Percentiles rank a stretch among this genome's conserved stretches.
Conservation (phyloP, 2,888 invertebrate species). For the Nomada flava region DNA sequence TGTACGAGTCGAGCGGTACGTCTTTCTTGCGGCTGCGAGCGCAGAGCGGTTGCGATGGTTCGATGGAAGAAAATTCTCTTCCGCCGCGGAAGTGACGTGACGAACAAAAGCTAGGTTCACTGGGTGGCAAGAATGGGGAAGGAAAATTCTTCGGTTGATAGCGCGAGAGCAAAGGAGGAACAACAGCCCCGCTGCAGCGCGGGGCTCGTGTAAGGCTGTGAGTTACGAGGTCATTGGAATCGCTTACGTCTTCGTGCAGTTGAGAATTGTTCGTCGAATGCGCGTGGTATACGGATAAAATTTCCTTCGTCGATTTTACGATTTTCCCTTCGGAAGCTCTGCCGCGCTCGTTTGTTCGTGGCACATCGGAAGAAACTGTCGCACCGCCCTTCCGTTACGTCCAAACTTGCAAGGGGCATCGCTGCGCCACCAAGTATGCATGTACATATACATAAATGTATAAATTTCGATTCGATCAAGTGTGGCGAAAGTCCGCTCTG, state of each 20-base stretch:
- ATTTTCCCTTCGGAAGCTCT: constrained; percentile 5
- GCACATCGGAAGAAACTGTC: background rate
- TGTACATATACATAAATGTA: too few relatives aligned
- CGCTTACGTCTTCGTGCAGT: constrained; percentile 75
- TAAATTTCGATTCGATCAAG: background rate
- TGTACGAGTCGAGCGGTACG: background rate
- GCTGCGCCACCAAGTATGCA: too few relatives aligned
- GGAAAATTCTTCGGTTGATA: constrained; percentile 4
- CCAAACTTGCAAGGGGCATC: background rate
- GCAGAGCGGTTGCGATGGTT: background rate
- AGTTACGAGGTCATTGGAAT: constrained; percentile 71
- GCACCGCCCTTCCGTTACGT: background rate
- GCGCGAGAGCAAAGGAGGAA: constrained; percentile 24
- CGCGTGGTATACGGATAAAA: constrained; percentile 30
- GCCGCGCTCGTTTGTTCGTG: too few relatives aligned
- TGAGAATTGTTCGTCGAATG: constrained; percentile 65
- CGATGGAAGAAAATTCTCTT: too few relatives aligned
- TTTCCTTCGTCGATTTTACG: constrained; percentile 13
- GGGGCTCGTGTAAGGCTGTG: constrained; percentile 39
- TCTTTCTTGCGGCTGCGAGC: background rate
- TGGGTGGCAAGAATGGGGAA: background rate
- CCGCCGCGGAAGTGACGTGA: too few relatives aligned
- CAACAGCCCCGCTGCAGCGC: background rate
- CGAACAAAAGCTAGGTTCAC: too few relatives aligned
- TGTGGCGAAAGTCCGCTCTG: too few relatives aligned